phyloP scores from a whole-genome alignment of 2,888 invertebrate genomes.

The Stictocephala bisonia region DNA sequence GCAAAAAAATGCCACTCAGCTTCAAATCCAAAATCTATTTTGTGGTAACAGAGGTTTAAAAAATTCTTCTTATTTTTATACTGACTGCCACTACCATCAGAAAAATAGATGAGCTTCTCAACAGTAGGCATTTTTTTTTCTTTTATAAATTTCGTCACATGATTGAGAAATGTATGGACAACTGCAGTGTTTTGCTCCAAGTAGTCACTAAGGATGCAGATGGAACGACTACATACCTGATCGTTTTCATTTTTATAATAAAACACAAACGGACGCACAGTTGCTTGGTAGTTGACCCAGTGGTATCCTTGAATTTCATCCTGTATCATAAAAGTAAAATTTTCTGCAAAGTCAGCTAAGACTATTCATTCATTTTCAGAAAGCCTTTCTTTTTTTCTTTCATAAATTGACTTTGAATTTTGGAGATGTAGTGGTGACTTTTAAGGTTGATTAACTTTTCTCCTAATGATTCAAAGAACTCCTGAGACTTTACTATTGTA shows the following conservation, averaged over 20 bases:
- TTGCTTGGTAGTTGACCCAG: conserved; percentile 33
- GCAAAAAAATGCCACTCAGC: no score
- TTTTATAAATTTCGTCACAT: conserved; percentile 2
- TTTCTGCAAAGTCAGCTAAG: conserved; percentile 39
- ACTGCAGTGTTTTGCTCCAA: conserved; percentile 1
- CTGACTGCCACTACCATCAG: no score
- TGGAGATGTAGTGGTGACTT: conserved; percentile 36
- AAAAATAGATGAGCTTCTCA: no score
- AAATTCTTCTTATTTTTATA: no score
- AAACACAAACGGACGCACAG: conserved; percentile 29
- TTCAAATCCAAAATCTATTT: no score
- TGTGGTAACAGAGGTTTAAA: no score
- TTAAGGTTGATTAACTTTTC: conserved; percentile 26
- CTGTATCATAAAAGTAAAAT: conserved; percentile 24
- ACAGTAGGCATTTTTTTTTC: no score
- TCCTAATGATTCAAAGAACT: conserved; percentile 17
- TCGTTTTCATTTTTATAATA: conserved; percentile 21
- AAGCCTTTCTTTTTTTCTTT: conserved; percentile 38
- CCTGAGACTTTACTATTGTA: background rate
- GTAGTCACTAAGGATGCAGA: conserved; percentile 28
- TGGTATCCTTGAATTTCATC: conserved; percentile 41
- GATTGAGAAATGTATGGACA: conserved; percentile 11
- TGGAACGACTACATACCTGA: background rate
- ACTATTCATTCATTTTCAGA: conserved; percentile 33
- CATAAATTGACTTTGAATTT: conserved; percentile 38